Conservation (phyloP, 2,797 vertebrate species). For the Toxotes lorentzi region DNA sequence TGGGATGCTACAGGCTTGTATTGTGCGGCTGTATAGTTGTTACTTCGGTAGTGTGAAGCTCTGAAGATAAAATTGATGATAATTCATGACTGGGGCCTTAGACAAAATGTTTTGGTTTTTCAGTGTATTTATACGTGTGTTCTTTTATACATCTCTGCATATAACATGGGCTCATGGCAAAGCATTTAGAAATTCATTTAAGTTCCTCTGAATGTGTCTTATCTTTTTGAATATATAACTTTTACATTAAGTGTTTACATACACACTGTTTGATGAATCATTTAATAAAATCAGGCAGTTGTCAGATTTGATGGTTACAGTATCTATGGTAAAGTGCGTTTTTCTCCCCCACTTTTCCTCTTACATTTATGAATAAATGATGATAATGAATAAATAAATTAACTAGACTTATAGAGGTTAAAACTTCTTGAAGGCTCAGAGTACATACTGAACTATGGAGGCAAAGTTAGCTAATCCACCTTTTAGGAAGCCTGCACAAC, state of each 20-base stretch:
- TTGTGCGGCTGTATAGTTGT: constrained; percentile 1
- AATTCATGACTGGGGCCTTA: not conserved
- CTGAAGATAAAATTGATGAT: constrained; percentile 2
- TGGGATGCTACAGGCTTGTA: constrained; percentile 8
- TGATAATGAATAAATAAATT: not conserved
- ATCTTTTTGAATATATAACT: not conserved
- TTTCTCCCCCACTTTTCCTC: not conserved
- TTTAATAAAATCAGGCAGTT: not conserved
- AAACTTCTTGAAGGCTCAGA: constrained; percentile 1
- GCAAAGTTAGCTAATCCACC: constrained; percentile 12
- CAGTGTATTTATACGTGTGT: not conserved
- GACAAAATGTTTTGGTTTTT: not conserved
- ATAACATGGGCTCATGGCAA: not conserved
- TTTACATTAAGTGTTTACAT: not conserved
- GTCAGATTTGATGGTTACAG: not conserved
- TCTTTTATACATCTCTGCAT: not conserved
- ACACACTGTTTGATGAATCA: not conserved
- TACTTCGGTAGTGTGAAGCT: constrained; percentile 1
- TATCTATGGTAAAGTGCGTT: not conserved
- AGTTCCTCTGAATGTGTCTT: not conserved
- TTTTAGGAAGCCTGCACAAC: constrained; percentile 40
- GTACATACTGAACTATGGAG: not conserved
- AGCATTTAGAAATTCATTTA: not conserved
- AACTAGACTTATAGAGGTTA: not conserved
- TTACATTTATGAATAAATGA: too few species aligned